phyloP scores from a whole-genome alignment of 1,140 invertebrate species.

The Vollenhovia emeryi region DNA sequence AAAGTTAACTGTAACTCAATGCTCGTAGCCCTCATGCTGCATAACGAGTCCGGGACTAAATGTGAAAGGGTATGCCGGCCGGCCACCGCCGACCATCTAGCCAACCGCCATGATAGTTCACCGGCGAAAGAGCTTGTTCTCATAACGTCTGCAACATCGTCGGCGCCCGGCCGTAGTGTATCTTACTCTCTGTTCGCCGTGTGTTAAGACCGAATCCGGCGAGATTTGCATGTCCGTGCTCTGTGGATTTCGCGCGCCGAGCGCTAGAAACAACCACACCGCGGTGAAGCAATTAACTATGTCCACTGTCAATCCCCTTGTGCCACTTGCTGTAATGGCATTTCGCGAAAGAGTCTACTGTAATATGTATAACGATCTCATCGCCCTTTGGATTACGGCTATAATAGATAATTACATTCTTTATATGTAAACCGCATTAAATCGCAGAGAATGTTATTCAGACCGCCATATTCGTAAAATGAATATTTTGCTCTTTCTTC shows the following conservation, averaged over 20 bases:
- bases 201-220: conserved; percentile 29
- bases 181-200: conserved; percentile 44
- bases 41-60: conserved; percentile 62
- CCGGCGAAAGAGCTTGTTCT: conserved; percentile 36
- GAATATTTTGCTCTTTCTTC: not conserved
- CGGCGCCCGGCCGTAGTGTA: conserved; percentile 9
- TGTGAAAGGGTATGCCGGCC: conserved; percentile 48
- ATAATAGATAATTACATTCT: not conserved
- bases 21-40: conserved; percentile 26
- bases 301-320: conserved; percentile 11
- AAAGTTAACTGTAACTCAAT: conserved; percentile 71
- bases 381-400: not conserved
- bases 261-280: conserved; percentile 7
- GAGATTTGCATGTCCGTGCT: conserved; percentile 53
- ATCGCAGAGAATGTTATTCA: not conserved
- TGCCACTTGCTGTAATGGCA: not conserved
- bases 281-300: conserved; percentile 47
- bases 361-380: not conserved
- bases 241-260: conserved; percentile 21
- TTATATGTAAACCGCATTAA: not conserved
- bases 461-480: not conserved
- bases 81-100: conserved; percentile 16
- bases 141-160: conserved; percentile 46
- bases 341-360: not conserved
- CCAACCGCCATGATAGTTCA: conserved; percentile 24